These are phyloP conservation scores for Ethmia dodecea DNA, from an alignment of 2,888 invertebrate species.

Conservation along the genomic window DNA sequence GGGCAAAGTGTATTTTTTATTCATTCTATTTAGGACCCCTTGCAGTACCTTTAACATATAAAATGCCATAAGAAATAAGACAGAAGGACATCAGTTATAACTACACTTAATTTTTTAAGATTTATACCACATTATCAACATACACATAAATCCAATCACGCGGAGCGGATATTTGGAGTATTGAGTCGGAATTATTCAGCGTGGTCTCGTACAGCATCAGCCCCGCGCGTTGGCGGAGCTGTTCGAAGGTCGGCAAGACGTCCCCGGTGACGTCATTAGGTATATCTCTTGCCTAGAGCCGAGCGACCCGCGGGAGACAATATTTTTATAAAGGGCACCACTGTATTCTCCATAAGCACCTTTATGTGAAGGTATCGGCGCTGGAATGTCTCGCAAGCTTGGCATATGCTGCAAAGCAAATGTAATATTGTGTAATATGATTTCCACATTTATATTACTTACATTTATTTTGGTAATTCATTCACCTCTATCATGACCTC, in stretches of 20 bases:
- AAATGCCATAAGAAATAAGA: background rate
- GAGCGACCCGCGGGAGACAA: conserved; percentile 52
- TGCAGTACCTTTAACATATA: conserved; percentile 44
- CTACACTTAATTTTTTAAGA: background rate
- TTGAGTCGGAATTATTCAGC: conserved; percentile 40
- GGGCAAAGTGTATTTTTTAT: conserved; percentile 54
- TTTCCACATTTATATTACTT: too few species aligned
- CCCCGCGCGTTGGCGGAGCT: conserved; percentile 78
- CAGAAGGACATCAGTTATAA: too few species aligned
- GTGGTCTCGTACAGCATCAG: conserved; percentile 80
- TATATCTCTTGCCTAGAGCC: conserved; percentile 45
- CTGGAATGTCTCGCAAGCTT: conserved; percentile 41
- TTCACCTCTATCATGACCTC: conserved; percentile 78
- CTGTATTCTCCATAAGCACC: conserved; percentile 76
- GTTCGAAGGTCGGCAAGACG: conserved; percentile 79
- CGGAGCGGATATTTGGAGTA: conserved; percentile 74
- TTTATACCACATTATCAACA: conserved; percentile 73
- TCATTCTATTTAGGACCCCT: conserved; percentile 73
- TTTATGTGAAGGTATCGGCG: conserved; percentile 79
- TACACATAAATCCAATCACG: conserved; percentile 84
- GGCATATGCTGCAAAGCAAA: conserved; percentile 63
- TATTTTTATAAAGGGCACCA: conserved; percentile 69
- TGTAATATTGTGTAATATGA: too few species aligned
- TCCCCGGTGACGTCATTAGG: conserved; percentile 34
- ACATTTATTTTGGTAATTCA: background rate